These are phyloP conservation scores for Burhinus bistriatus DNA, from an alignment of 2,113 vertebrate species.

Conservation along the genomic window DNA sequence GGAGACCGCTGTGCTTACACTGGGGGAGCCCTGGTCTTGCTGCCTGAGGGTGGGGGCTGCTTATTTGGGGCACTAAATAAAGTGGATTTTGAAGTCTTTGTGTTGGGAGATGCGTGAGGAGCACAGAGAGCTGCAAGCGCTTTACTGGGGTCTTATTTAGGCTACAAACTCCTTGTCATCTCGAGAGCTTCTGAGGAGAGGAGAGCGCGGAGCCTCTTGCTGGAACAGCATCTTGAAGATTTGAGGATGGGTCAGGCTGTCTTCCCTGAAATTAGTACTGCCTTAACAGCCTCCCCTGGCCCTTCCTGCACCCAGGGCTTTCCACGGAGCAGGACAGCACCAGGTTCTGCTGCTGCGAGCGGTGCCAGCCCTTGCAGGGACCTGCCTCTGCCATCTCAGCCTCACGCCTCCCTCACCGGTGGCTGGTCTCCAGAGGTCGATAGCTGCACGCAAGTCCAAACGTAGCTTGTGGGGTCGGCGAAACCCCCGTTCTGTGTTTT, in stretches of 20 bases:
- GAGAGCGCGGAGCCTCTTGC: background rate
- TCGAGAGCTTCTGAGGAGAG: background rate
- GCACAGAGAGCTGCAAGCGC: no score
- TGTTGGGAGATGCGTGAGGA: background rate
- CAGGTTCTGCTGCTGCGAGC: background rate
- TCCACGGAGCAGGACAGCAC: background rate
- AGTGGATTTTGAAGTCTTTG: background rate
- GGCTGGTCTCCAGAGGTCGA: background rate
- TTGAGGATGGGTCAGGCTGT: background rate
- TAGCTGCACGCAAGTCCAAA: background rate
- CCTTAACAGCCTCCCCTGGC: background rate
- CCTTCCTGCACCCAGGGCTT: background rate
- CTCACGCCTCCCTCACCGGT: no score
- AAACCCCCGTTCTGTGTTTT: background rate
- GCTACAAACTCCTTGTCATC: background rate
- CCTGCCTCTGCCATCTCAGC: background rate
- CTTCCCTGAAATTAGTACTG: background rate
- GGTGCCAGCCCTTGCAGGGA: background rate
- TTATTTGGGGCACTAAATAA: background rate
- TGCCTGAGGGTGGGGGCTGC: background rate
- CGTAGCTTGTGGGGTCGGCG: no score
- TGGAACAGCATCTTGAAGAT: background rate
- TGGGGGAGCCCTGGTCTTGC: rapidly evolving
- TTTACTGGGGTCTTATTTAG: no score
- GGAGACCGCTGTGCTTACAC: no score